Percentiles rank a stretch among this genome's conserved stretches.
phyloP scores from a whole-genome alignment of 1,140 invertebrate species.

The Hylaeus anthracinus region DNA sequence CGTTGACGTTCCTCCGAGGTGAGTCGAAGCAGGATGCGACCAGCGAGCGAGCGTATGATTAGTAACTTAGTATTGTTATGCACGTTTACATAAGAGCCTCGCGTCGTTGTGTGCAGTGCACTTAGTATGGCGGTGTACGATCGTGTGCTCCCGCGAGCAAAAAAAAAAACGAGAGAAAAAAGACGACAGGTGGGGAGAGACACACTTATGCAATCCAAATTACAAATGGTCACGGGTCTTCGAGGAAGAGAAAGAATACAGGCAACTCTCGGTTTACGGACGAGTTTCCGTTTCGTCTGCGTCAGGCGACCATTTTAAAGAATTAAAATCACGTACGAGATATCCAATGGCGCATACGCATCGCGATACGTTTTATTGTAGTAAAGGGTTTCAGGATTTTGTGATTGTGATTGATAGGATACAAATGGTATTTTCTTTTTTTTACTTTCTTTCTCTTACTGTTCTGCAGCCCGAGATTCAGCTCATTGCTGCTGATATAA shows the following conservation, averaged over 20 bases:
- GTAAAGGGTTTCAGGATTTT: no score
- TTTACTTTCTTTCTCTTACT: no score
- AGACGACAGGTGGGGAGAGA: neutral
- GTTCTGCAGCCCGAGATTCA: no score
- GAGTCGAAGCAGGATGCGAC: slow-evolving; percentile 63
- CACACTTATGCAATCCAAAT: slow-evolving; percentile 37
- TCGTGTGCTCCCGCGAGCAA: slow-evolving; percentile 56
- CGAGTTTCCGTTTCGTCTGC: no score
- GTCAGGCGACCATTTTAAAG: no score
- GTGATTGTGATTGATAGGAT: no score
- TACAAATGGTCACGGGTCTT: neutral
- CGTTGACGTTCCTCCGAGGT: slow-evolving; percentile 20
- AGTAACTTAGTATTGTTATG: slow-evolving; percentile 71
- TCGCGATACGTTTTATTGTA: no score
- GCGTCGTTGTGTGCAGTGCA: slow-evolving; percentile 70
- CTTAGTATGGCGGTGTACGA: slow-evolving; percentile 51
- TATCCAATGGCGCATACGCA: no score
- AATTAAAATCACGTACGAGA: no score
- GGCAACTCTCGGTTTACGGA: no score
- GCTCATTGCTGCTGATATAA: no score
- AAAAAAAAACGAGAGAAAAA: slow-evolving; percentile 51
- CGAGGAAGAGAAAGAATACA: slow-evolving; percentile 5
- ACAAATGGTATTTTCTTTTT: no score
- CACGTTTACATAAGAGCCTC: slow-evolving; percentile 76
- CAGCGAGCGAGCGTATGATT: slow-evolving; percentile 62